Percentiles rank a stretch among this genome's conserved stretches.
Conservation (phyloP, 1,140 invertebrate species). For the Camponotus floridanus region DNA sequence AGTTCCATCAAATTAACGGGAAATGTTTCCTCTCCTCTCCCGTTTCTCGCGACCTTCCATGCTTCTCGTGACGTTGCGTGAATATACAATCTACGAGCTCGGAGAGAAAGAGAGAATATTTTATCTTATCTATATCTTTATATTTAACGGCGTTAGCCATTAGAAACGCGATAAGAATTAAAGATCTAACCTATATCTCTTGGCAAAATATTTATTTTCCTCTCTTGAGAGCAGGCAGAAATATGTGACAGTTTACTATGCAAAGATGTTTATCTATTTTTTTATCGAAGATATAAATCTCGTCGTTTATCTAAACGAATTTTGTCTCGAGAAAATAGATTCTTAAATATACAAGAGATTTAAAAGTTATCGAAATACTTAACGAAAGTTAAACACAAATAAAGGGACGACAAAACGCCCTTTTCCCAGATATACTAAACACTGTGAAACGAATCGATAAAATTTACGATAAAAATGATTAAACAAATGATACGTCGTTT, state of each 20-base stretch:
- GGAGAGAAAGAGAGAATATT: conserved; percentile 21
- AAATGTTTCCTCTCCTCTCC: not conserved
- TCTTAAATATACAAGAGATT: not conserved
- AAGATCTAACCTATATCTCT: not conserved
- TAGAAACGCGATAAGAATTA: not conserved
- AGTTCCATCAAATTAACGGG: conserved; percentile 31
- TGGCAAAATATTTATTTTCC: not conserved
- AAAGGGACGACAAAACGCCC: too few species aligned
- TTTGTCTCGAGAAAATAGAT: not conserved
- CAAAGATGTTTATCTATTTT: conserved; percentile 14
- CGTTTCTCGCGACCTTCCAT: not conserved
- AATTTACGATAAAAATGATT: not conserved
- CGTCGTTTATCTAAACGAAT: not conserved
- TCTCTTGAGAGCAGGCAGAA: not conserved
- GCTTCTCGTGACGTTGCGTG: not conserved
- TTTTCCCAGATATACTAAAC: not conserved
- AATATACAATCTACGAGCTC: conserved; percentile 14
- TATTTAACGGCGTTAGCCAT: not conserved
- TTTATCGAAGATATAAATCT: conserved; percentile 2
- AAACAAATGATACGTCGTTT: not conserved
- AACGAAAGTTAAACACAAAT: not conserved
- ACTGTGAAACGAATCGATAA: not conserved
- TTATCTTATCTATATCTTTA: conserved; percentile 54
- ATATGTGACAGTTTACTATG: not conserved
- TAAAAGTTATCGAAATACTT: not conserved